Conservation (phyloP, 2,888 invertebrate species). For the Hypena proboscidalis region DNA sequence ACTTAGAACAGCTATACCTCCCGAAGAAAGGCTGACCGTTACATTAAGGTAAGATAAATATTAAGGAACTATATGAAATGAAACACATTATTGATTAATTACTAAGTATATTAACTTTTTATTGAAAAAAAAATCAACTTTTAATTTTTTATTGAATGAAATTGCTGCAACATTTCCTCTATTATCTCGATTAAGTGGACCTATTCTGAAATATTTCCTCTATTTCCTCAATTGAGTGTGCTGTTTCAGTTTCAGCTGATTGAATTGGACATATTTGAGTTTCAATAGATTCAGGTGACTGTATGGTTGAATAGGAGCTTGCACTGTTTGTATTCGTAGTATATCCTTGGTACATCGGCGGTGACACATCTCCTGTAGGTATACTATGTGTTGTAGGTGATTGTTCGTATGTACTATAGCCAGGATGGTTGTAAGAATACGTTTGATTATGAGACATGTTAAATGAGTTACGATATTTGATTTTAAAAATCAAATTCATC, state of each 20-base stretch:
- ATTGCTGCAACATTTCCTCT: slow-evolving; percentile 3
- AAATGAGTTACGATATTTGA: slow-evolving; percentile 21
- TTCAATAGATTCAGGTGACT: slow-evolving; percentile 16
- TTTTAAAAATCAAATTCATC: slow-evolving; percentile 34
- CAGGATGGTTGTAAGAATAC: slow-evolving; percentile 9
- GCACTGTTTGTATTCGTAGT: slow-evolving; percentile 23
- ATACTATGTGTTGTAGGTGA: slow-evolving; percentile 18
- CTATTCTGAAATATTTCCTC: slow-evolving; percentile 20
- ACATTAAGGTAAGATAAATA: slow-evolving; percentile 20
- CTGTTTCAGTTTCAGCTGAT: slow-evolving; percentile 23
- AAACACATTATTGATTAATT: slow-evolving; percentile 21
- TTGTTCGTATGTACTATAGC: slow-evolving; percentile 19
- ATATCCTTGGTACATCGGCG: slow-evolving; percentile 21
- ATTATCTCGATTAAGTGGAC: too few relatives aligned
- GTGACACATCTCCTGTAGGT: slow-evolving; percentile 13
- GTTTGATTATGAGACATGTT: slow-evolving; percentile 15
- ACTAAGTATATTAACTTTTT: too few relatives aligned
- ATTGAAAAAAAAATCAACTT: slow-evolving; percentile 6
- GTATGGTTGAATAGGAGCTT: slow-evolving; percentile 25
- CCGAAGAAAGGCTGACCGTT: slow-evolving; percentile 25
- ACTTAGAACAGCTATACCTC: slow-evolving; percentile 19
- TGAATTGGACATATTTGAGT: slow-evolving; percentile 14
- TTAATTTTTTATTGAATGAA: slow-evolving; percentile 6
- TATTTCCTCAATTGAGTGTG: slow-evolving; percentile 27
- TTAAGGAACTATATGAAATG: slow-evolving; percentile 14